phyloP scores from a whole-genome alignment of 2,797 vertebrate genomes.

The Darevskia mixta region DNA sequence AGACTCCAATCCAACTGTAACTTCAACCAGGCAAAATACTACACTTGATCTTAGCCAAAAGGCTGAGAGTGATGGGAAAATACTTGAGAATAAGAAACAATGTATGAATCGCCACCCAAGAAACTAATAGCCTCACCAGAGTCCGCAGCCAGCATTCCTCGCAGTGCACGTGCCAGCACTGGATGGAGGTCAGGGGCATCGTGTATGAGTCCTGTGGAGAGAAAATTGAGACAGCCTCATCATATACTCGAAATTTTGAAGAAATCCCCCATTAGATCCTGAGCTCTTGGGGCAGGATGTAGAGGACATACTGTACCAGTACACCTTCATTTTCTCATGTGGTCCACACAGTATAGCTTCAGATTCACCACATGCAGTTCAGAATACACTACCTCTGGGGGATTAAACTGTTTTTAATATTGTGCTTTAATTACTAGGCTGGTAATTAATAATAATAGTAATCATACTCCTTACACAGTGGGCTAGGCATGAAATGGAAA shows the following conservation, averaged over 20 bases:
- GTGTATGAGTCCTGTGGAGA: conserved; percentile 92
- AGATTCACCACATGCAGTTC: neutral
- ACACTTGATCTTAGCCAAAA: neutral
- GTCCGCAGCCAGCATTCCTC: conserved; percentile 99
- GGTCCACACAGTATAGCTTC: neutral
- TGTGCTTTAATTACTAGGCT: neutral
- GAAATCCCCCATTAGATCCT: neutral
- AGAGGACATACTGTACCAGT: neutral
- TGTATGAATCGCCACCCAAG: conserved; percentile 23
- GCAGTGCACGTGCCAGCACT: conserved; percentile 99
- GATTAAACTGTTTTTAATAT: neutral
- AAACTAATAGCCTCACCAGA: conserved; percentile 86
- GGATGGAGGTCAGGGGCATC: conserved; percentile 97
- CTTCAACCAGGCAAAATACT: conserved; percentile 18
- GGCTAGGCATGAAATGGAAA: neutral
- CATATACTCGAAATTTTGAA: neutral
- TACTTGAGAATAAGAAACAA: conserved; percentile 15
- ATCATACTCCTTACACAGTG: neutral
- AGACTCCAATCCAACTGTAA: neutral
- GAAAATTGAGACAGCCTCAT: conserved; percentile 59
- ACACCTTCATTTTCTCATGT: neutral
- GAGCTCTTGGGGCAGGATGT: neutral
- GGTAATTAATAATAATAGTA: too few species aligned
- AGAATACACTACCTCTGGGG: neutral
- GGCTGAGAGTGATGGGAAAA: neutral